Base-by-base conservation (phyloP, 30 jellyfish, hydroid and myxozoan species). In the Hydractinia symbiolongicarpus region DNA sequence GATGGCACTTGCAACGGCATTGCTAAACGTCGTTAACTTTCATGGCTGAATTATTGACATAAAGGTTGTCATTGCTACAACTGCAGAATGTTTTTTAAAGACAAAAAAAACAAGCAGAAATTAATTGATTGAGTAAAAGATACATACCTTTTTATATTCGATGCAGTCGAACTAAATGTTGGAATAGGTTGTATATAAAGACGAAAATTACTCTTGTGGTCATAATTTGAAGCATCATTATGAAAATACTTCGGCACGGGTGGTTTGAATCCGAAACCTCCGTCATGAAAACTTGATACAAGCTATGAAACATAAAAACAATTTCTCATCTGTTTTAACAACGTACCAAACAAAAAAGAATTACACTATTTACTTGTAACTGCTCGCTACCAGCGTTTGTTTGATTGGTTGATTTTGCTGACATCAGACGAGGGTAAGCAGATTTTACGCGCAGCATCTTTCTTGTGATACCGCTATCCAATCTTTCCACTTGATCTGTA, bases 101-200 rank as follows among this genome's bases (percentile, higher is more conserved):
- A n/a, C n/a, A n/a, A n/a, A n/a, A n/a, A n/a, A n/a, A n/a, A n/a
- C n/a, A n/a, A n/a, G n/a, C n/a, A n/a, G n/a, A n/a, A n/a, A n/a
- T n/a, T n/a, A n/a, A n/a, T n/a, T n/a, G 44, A 30, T 30, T 30
- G 44, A 2, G 44, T 1, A 2, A 30, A 30, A 30, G 44, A 5
- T 4, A 19, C 58, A n/a, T 80, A 86, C 95, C 86, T 79, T 17
- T 9, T 67, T n/a, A 86, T 78, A 9, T 86, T 81, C 5, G 95
- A 66, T 2, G 83, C 89, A 51, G 49, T 21, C 68, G 86, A 72
- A 61, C 64, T 61, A 49, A 61, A 54, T 1, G 95, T 86, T 4
- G 95, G 95, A 52, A 76, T 16, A 4, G 95, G 95, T 61, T 79
- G 89, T 55, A 86, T 86, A 50, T 69, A 86, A 15, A 86, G 86